phyloP scores from a whole-genome alignment of 2,797 vertebrate genomes.

The Vultur gryphus region DNA sequence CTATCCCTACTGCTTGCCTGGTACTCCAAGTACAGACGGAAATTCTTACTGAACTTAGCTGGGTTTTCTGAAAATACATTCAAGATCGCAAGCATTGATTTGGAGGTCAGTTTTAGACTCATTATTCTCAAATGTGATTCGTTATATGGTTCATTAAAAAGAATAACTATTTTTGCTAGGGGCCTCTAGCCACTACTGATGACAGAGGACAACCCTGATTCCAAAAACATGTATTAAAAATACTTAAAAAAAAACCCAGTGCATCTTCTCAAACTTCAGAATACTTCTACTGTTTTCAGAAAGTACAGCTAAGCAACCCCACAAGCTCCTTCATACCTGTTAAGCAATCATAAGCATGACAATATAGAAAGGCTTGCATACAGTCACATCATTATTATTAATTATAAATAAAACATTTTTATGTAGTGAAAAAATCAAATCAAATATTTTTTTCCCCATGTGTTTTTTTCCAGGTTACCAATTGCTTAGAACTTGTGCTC shows the following conservation, averaged over 20 bases:
- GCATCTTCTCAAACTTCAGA: background rate
- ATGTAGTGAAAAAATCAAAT: background rate
- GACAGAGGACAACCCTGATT: background rate
- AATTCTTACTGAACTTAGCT: background rate
- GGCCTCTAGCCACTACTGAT: background rate
- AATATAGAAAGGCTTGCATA: background rate
- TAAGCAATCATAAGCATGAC: background rate
- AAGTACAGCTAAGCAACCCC: background rate
- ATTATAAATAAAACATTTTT: background rate
- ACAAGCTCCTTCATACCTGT: background rate
- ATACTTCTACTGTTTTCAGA: background rate
- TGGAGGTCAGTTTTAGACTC: background rate
- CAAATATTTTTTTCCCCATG: background rate
- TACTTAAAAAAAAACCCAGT: background rate
- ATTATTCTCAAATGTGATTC: background rate
- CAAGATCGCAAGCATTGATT: background rate
- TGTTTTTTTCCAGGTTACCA: background rate
- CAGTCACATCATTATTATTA: background rate
- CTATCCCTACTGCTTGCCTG: background rate
- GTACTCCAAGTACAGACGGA: background rate
- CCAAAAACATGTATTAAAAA: background rate
- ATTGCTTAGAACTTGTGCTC: background rate
- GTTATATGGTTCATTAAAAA: background rate
- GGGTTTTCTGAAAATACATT: background rate
- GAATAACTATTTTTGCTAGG: background rate